These are phyloP conservation scores for Pammene aurita DNA, from an alignment of 2,888 invertebrate genomes.

Conservation along the genomic window DNA sequence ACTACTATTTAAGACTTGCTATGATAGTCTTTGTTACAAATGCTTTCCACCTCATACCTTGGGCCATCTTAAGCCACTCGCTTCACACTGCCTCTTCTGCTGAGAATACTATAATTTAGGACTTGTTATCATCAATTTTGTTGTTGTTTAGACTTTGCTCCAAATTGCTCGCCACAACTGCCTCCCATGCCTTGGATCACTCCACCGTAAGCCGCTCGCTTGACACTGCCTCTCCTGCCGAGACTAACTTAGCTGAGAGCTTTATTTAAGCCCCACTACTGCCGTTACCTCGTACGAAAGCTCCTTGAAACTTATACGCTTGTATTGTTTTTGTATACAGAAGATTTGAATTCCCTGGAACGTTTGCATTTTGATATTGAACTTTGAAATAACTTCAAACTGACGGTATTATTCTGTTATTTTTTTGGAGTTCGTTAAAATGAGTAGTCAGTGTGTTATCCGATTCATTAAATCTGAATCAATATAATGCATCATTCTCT, in stretches of 20 bases:
- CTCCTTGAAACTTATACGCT: conserved; percentile 40
- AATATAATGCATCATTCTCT: no score
- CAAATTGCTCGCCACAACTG: neutral
- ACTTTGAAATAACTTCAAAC: neutral
- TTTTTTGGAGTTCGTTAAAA: no score
- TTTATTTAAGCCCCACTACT: conserved; percentile 41
- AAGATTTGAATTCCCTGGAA: conserved; percentile 9
- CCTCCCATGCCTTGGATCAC: neutral
- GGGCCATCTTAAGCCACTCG: conserved; percentile 34
- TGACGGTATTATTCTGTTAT: no score
- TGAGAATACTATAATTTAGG: conserved; percentile 2
- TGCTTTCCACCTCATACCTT: no score
- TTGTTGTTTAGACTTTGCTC: no score
- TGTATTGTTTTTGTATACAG: conserved; percentile 39
- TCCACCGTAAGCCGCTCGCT: conserved; percentile 30
- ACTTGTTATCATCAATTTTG: no score
- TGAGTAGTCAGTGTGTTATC: no score
- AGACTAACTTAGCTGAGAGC: conserved; percentile 40
- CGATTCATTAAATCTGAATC: no score
- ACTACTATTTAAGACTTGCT: no score
- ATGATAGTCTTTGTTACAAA: no score
- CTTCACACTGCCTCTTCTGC: conserved; percentile 34
- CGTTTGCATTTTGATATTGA: conserved; percentile 20
- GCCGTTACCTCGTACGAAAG: conserved; percentile 39
- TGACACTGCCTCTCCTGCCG: conserved; percentile 36